phyloP scores from a whole-genome alignment of 2,797 vertebrate genomes.

The Lutjanus argentimaculatus region DNA sequence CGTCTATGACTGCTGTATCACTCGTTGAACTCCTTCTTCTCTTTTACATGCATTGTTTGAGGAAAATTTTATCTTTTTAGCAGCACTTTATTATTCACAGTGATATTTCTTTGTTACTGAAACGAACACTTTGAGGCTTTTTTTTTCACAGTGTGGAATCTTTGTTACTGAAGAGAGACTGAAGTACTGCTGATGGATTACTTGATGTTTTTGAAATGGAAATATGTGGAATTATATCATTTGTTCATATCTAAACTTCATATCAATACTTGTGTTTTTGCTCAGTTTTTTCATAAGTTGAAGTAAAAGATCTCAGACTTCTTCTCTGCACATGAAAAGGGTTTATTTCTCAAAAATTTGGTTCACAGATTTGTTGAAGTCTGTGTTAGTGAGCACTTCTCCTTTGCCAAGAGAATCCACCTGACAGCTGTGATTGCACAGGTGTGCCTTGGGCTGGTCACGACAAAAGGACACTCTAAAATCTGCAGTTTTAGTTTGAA shows the following conservation, averaged over 20 bases:
- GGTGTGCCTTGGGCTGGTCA: too few species aligned
- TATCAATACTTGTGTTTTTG: not conserved
- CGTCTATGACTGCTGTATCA: conserved; percentile 76
- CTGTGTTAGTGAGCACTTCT: too few species aligned
- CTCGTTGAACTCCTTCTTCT: conserved; percentile 20
- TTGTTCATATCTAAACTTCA: conserved; percentile 46
- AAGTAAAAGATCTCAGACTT: too few species aligned
- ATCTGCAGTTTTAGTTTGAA: too few species aligned
- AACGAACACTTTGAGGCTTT: conserved; percentile 3
- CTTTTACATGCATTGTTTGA: conserved; percentile 40
- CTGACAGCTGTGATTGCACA: too few species aligned
- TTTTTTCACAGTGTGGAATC: conserved; percentile 36
- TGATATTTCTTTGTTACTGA: conserved; percentile 49
- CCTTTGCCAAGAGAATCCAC: too few species aligned
- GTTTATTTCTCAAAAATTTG: too few species aligned
- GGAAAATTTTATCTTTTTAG: conserved; percentile 51
- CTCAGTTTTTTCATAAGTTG: too few species aligned
- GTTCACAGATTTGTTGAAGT: too few species aligned
- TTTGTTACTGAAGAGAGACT: conserved; percentile 64
- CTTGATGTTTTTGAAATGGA: conserved; percentile 57
- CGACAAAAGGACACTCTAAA: too few species aligned
- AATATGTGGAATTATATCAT: conserved; percentile 42
- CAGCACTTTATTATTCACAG: conserved; percentile 79
- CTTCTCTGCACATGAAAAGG: too few species aligned
- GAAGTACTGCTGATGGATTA: conserved; percentile 69